A percentile compares a stretch with the other conserved stretches of the same genome.
These are phyloP conservation scores for Apodemus agrarius DNA, from an alignment of 2,797 vertebrate genomes.

Conservation along the genomic window DNA sequence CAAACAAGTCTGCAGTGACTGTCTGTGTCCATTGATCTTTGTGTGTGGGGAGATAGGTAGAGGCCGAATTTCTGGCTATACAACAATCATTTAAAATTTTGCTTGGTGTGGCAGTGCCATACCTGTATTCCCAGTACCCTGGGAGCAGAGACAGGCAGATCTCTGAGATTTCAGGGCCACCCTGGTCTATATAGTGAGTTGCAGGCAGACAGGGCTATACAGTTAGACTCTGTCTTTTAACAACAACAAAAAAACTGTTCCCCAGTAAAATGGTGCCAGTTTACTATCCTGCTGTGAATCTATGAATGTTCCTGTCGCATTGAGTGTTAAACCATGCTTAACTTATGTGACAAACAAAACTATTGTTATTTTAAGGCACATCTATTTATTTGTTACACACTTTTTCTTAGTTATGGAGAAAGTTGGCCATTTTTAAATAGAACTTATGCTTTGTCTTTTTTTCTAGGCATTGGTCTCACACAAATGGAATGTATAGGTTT, in stretches of 20 bases:
- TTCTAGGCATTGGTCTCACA: not conserved
- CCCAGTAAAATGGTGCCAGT: not conserved
- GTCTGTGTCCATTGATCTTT: not conserved
- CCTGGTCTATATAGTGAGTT: not conserved
- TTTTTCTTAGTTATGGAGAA: not conserved
- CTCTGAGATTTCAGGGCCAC: not conserved
- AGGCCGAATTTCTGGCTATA: constrained; percentile 5
- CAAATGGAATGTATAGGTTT: not conserved
- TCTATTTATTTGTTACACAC: not conserved
- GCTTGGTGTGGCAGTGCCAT: not conserved
- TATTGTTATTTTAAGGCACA: not conserved
- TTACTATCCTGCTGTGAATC: not conserved
- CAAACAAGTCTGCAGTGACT: not conserved
- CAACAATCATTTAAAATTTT: not conserved
- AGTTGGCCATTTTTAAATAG: not conserved
- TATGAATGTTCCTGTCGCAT: not conserved
- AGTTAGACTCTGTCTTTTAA: not conserved
- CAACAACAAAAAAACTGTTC: no score
- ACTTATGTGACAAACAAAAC: not conserved
- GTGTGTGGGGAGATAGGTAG: not conserved
- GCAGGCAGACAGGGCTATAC: not conserved
- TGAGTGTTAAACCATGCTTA: not conserved
- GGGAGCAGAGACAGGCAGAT: not conserved
- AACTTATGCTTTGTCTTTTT: not conserved
- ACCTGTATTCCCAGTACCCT: not conserved